Evolutionary conservation across 2,888 invertebrate genomes (phyloP), one percentile per base, ranked within the genome.

Genomic region (Cataglyphis livida): DNA sequence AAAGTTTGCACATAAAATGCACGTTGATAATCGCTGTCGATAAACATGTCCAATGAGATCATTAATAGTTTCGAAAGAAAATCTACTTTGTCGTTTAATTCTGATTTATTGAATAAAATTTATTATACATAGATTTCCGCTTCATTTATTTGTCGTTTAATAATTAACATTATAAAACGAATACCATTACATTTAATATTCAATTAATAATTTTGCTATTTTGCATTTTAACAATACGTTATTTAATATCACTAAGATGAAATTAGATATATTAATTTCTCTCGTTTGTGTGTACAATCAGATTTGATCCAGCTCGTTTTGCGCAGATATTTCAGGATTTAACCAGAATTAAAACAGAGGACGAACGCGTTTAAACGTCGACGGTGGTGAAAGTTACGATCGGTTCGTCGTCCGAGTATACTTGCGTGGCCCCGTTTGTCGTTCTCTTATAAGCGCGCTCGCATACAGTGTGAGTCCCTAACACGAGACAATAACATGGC

Each of bases 401-500:
- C 78, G 82, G 78, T 68, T 75, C 86, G 32, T 78, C 81, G 57
- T 57, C 21, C 61, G 54, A 18, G 41, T 57, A 38, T 44, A 32
- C 12, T 57, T 85, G 86, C 88, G 85, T 91, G 91, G 90, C 91
- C 91, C 91, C 92, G 89, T 91, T 91, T 85, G 57, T 61, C 81
- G 81, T 41, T 78, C 83, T 84, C 79, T 90, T 85, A 84, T 86
- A 87, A 83, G 70, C 84, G 61, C 28, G 68, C 41, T 57, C 25
- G 66, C 18, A 7, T 18, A 28, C 85, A 81, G 81, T 86, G 85
- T 88, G 89, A 89, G 90, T 84, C 82, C 89, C 83, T 89, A 89
- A 89, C 83, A 61, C 78, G 85, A 89, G 87, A 88, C 88, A 74
- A 88, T 88, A 88, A 89, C 89, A 62, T 79, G 83, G 82, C 48